Percentiles rank a stretch among this genome's conserved stretches.
phyloP scores from a whole-genome alignment of 1,140 invertebrate species.

The Tetraneura akinire region DNA sequence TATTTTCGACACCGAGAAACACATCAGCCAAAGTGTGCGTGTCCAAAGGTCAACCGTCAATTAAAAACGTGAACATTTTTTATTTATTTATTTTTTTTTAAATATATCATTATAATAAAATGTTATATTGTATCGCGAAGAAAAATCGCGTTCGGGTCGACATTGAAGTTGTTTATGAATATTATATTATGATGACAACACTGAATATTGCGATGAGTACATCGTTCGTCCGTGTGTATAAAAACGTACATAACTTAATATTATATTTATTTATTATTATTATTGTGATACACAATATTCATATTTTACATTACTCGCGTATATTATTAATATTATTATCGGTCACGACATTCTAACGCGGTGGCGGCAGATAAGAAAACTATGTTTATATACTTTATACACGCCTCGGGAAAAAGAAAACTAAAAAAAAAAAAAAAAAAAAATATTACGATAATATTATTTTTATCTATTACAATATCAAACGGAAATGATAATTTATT shows the following conservation, averaged over 20 bases:
- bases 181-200: not conserved
- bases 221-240: too few species aligned
- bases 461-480: too few species aligned
- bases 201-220: not conserved
- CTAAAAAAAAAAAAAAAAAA: not conserved
- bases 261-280: too few species aligned
- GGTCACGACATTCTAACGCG: not conserved
- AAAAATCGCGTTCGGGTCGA: conserved; percentile 24
- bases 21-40: conserved; percentile 1
- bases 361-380: conserved; percentile 9
- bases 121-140: conserved; percentile 4
- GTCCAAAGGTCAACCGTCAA: conserved; percentile 27
- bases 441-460: not conserved
- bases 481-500: not conserved
- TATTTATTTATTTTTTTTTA: too few species aligned
- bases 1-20: conserved; percentile 18
- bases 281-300: not conserved
- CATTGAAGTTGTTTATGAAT: conserved; percentile 18
- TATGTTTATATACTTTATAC: not conserved
- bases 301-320: too few species aligned
- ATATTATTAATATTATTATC: too few species aligned
- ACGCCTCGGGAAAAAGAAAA: not conserved
- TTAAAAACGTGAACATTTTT: conserved; percentile 5
- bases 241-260: too few species aligned
- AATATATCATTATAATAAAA: conserved; percentile 1